phyloP scores from a whole-genome alignment of 2,113 vertebrate species.

The Haemorhous mexicanus region DNA sequence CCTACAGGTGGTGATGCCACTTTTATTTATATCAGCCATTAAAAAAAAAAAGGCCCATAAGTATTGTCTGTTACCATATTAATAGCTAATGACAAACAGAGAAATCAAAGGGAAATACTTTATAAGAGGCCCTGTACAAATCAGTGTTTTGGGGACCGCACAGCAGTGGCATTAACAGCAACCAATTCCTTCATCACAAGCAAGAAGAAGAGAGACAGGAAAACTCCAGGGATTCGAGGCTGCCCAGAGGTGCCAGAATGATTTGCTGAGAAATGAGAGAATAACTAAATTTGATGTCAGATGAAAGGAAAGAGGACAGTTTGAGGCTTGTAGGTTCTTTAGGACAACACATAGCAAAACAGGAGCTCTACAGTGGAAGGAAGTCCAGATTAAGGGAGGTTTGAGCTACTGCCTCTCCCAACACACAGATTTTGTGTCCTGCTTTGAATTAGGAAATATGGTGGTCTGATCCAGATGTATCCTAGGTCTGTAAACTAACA shows the following conservation, averaged over 20 bases:
- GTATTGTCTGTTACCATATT: neutral
- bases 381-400: neutral
- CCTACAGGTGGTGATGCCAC: neutral
- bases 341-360: neutral
- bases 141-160: neutral
- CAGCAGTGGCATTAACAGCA: neutral
- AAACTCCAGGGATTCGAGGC: neutral
- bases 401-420: neutral
- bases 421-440: neutral
- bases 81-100: neutral
- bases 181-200: neutral
- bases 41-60: neutral
- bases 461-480: neutral
- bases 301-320: neutral
- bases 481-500: neutral
- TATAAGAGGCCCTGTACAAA: neutral
- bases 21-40: neutral
- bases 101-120: neutral
- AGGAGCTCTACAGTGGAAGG: neutral
- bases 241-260: neutral
- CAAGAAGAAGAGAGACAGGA: neutral
- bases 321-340: neutral
- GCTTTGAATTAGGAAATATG: neutral
- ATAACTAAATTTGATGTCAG: neutral
- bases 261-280: neutral